Base-by-base conservation (phyloP, 1,140 invertebrate species). In the Saccostrea echinata region DNA sequence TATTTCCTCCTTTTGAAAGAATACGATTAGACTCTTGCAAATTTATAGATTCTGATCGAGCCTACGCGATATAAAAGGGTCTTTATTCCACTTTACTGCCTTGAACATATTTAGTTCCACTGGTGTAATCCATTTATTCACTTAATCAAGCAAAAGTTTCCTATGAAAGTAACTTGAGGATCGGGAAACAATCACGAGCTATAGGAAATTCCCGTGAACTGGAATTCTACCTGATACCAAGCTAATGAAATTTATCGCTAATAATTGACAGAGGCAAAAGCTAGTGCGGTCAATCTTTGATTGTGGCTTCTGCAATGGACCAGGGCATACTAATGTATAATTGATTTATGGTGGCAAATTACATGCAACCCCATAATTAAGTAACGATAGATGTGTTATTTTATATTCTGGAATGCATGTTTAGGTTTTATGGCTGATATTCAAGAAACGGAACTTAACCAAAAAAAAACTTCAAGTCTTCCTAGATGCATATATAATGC, bases 231-330 rank as follows among this genome's bases (percentile, higher is more conserved):
- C 68, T 76, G 68, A 27, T 76, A 76, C 68, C 30, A 76, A 30
- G 27, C 68, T 76, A 76, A 76, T 76, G 68, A 76, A 76, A 76
- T 76, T 76, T 76, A 76, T 76, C 68, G 68, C 68, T 76, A 76
- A 76, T 76, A 76, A 76, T 76, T 76, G 68, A 76, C 27, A 16
- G 27, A 76, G 68, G 24, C 68, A 30, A 30, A 76, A 76, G 68
- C 68, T 76, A 13, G 68, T 33, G 68, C 68, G 68, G 68, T 76
- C 68, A 76, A 76, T 76, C 68, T 76, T 76, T 76, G 68, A 76
- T 76, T 76, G 68, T 27, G 24, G 68, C 30, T 30, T 30, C 68
- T 76, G 68, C 68, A 76, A 33, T 27, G 27, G 68, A 76, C 68
- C 68, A 27, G 68, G 68, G 68, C 68, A 33, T 76, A 30, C 13